Base-by-base conservation (phyloP, 2,888 invertebrate species). In the Drosophila sordidula region DNA sequence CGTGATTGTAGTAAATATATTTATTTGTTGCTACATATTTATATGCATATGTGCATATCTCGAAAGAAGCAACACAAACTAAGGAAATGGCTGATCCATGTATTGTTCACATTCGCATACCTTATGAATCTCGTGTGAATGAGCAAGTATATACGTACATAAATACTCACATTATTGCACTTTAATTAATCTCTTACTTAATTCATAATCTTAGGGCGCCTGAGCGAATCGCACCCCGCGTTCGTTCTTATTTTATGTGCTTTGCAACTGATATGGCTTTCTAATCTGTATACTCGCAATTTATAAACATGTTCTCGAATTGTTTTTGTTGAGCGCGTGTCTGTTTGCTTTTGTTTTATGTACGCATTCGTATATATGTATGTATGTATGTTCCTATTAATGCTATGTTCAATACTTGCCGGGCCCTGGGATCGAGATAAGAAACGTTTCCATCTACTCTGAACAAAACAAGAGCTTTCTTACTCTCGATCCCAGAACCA, bases 251-350 rank as follows among this genome's bases (percentile, higher is more conserved):
- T 25, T 59, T 29, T 47, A 39, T 51, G 61, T 62, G 72, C 72
- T 56, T 45, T 34, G 55, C 71, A 56, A 47, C 51, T 75, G 74
- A 71, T 75, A 75, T 62, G 66, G 29, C 41, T 58, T 59, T 38
- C 56, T 71, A 70, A 73, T 70, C 64, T 70, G 16, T 49, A 36
- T 44, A 29, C 26, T 47, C 26, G 50, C 56, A 62, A 66, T 70
- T 59, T 63, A 70, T 74, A 81, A 81, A 73, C 65, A 62, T 68
- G 11, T 65, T 64, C 56, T 50, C 49, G 45, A 39, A 44, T 42
- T 34, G 16, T 38, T 51, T 44, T 57, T 57, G 46, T 44, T 38
- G 65, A 65, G 77, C 46, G 22, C 22, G 14, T 51, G 25, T 18
- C 34, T 22, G 14, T 14, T 32, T 18, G 29, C 16, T n/a, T 32